A percentile compares a stretch with the other conserved stretches of the same genome.
phyloP scores from a whole-genome alignment of 1,140 invertebrate species.

The Gyrodactylus salaris region DNA sequence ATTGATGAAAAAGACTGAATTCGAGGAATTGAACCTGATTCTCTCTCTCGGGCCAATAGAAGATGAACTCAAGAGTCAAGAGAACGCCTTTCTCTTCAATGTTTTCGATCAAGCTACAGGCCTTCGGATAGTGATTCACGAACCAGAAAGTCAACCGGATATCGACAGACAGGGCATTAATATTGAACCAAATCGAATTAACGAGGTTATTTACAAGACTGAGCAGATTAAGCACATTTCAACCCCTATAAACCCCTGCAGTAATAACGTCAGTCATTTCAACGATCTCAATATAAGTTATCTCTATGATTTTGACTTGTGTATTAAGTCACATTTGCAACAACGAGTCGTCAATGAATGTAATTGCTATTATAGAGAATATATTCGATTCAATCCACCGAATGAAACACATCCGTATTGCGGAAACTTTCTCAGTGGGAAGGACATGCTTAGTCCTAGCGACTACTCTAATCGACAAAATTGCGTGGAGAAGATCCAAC shows the following conservation, averaged over 20 bases:
- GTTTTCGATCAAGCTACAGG: not conserved
- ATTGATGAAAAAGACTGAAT: not conserved
- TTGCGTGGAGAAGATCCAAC: constrained; percentile 1
- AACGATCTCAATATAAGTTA: constrained; percentile 1
- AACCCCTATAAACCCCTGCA: not conserved
- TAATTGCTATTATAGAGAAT: not conserved
- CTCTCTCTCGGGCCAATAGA: not conserved
- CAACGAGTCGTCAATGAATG: not conserved
- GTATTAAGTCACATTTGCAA: constrained; percentile 1
- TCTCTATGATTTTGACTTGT: constrained; percentile 6
- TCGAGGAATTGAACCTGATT: not conserved
- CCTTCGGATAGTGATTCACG: constrained; percentile 3
- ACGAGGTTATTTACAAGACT: not conserved
- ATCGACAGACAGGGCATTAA: not conserved
- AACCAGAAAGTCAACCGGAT: not conserved
- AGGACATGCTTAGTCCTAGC: not conserved
- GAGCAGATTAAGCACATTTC: not conserved
- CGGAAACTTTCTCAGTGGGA: not conserved
- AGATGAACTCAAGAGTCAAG: not conserved
- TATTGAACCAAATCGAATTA: not conserved
- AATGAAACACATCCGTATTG: constrained; percentile 2
- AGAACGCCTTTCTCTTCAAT: not conserved
- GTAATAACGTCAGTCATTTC: not conserved
- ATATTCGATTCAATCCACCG: not conserved
- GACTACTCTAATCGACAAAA: not conserved